Evolutionary conservation across 1,140 invertebrate species (phyloP).

Genomic region (Pentalonia nigronervosa): DNA sequence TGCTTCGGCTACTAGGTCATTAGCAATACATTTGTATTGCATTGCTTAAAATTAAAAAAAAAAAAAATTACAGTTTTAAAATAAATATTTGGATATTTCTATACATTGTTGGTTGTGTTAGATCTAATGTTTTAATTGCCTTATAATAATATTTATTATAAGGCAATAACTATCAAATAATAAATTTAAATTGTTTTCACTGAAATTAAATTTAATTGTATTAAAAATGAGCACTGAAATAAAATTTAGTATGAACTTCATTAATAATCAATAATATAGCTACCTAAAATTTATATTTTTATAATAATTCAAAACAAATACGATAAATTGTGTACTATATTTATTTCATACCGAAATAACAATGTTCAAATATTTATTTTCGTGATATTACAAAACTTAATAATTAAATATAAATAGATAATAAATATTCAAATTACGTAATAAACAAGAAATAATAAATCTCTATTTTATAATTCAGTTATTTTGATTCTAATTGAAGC

Average conservation of each 20-base stretch:
- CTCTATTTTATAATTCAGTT: background rate
- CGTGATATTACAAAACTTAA: background rate
- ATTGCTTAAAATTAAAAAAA: no score
- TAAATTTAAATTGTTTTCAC: background rate
- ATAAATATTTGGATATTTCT: no score
- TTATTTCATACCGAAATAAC: background rate
- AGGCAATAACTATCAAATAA: background rate
- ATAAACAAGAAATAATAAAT: background rate
- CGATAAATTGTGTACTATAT: background rate
- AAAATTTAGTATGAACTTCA: background rate
- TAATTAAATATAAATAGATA: background rate
- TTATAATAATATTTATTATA: no score
- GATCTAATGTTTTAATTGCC: no score
- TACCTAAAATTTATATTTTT: background rate
- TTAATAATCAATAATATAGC: background rate
- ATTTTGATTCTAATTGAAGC: background rate
- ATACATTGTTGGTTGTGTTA: no score
- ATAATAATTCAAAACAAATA: background rate
- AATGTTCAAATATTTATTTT: background rate
- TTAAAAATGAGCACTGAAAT: background rate
- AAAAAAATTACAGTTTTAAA: no score
- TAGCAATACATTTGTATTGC: no score
- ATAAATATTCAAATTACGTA: background rate
- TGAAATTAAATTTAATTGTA: background rate
- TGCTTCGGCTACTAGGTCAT: no score